These are phyloP conservation scores for Protophormia terraenovae DNA, from an alignment of 2,888 invertebrate species.

Conservation along the genomic window DNA sequence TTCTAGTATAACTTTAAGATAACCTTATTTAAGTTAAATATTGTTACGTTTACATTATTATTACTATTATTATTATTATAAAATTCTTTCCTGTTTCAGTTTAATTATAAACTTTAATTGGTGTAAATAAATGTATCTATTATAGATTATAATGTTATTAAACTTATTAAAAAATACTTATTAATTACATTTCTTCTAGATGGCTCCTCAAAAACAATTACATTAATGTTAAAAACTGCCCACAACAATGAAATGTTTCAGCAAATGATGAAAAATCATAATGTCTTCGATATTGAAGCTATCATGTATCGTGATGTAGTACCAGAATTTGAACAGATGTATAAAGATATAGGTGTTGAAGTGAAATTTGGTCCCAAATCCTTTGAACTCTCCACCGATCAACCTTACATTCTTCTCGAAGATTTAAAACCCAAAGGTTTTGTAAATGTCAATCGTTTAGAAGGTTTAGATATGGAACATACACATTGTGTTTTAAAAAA, in stretches of 20 bases:
- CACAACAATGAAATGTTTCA: constrained; percentile 67
- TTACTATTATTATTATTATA: too few species aligned
- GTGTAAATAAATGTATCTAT: too few species aligned
- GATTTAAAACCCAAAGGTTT: constrained; percentile 72
- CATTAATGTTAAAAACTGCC: constrained; percentile 75
- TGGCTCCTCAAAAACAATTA: constrained; percentile 60
- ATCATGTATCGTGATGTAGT: constrained; percentile 63
- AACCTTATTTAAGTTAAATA: too few species aligned
- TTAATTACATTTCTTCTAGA: constrained; percentile 35
- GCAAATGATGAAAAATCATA: constrained; percentile 51
- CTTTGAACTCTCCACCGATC: constrained; percentile 51
- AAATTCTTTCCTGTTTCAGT: too few species aligned
- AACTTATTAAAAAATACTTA: too few species aligned
- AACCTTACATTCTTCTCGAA: constrained; percentile 71
- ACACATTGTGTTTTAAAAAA: constrained; percentile 71
- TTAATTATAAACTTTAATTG: too few species aligned
- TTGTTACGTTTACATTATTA: too few species aligned
- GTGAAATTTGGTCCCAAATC: constrained; percentile 63
- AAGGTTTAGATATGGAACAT: constrained; percentile 73
- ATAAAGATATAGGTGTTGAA: constrained; percentile 59
- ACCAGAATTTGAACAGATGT: constrained; percentile 69
- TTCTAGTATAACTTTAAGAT: too few species aligned
- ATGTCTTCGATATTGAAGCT: constrained; percentile 65
- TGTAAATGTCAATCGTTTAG: constrained; percentile 72
- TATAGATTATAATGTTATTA: too few species aligned